Base-by-base conservation (phyloP, 2,888 invertebrate species). In the Phalera bucephala region DNA sequence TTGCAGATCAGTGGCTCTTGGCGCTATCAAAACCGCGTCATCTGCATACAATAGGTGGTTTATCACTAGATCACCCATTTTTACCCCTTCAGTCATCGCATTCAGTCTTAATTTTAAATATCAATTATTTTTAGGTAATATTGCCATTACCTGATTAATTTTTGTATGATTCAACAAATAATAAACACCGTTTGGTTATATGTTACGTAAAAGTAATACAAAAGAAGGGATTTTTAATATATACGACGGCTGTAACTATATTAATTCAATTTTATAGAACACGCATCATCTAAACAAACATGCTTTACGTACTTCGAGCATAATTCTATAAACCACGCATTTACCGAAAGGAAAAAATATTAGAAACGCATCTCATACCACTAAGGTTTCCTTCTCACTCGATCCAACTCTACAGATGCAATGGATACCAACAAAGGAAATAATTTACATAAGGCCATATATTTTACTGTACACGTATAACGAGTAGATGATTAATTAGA, bases 391-490 rank as follows among this genome's bases (percentile, higher is more conserved):
- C 77, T 57, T 60, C 75, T 72, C 57, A 55, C 69, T 76, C 70
- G 69, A 71, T 64, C 72, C 76, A 63, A 72, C 70, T 70, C 65
- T 73, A 79, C 64, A 70, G 73, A 87, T 86, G 86, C 87, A 74
- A 80, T 75, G 59, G 52, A 70, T 70, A 72, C 65, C 61, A 80
- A 78, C 73, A 55, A 69, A 75, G 68, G 75, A 85, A 87, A 85
- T 79, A 81, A 84, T 82, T 80, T 84, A 88, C 85, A 84, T 88
- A 89, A 89, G 89, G 89, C 89, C 88, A 87, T 89, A 83, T 80
- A 81, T 79, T 73, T 82, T 78, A 87, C 86, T 87, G 88, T 89
- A 89, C 89, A 89, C 72, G 75, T 84, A 75, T 86, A 86, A 87
- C 83, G 76, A 87, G 74, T 82, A 86, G 85, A 87, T 86, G 86